Evolutionary conservation across 30 jellyfish, hydroid and myxozoan genomes (phyloP).

Genomic region (Aurelia aurita): DNA sequence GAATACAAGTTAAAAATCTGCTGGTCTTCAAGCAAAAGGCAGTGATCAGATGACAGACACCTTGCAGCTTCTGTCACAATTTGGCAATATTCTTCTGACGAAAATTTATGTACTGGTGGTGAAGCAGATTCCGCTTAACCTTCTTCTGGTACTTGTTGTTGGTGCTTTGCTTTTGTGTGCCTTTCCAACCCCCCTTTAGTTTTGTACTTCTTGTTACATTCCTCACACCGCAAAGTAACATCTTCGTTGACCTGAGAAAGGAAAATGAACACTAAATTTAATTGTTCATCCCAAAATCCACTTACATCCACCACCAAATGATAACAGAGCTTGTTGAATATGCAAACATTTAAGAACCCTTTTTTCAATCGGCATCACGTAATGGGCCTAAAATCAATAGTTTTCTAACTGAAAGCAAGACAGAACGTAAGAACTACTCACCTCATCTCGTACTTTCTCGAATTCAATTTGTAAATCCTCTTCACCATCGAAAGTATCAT

Average conservation of each 20-base stretch:
- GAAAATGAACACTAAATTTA: background rate
- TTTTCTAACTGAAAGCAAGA: background rate
- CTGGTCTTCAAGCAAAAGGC: conserved; percentile 11
- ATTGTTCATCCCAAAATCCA: background rate
- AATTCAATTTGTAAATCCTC: background rate
- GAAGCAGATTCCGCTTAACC: background rate
- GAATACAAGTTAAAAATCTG: background rate
- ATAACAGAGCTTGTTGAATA: background rate
- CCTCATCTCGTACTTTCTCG: conserved; percentile 1
- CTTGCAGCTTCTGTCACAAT: conserved; percentile 7
- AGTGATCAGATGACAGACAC: conserved; percentile 11
- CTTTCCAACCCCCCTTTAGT: background rate
- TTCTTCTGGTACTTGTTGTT: background rate
- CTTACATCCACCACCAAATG: background rate
- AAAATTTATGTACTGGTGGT: background rate
- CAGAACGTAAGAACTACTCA: background rate
- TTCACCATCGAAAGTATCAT: background rate
- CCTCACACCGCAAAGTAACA: no score
- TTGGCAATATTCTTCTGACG: background rate
- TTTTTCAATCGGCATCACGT: no score
- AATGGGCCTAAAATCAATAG: background rate
- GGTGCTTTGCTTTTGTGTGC: conserved; percentile 1
- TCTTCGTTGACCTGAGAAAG: no score
- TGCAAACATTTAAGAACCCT: background rate
- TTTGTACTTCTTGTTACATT: background rate